Conservation (phyloP, 2,797 vertebrate genomes). For the Poeciliopsis presidionis region DNA sequence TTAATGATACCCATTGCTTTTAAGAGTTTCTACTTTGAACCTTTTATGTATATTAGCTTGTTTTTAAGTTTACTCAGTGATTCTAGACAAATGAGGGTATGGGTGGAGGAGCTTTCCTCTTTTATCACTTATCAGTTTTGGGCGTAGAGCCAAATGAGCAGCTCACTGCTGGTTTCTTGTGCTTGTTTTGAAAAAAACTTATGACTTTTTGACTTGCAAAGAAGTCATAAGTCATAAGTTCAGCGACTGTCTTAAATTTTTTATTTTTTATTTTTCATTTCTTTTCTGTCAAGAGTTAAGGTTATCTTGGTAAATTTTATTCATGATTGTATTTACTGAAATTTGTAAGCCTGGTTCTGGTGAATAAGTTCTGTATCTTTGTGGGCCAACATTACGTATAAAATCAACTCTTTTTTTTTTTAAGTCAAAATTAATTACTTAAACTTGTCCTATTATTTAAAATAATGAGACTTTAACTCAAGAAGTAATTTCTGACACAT, state of each 20-base stretch:
- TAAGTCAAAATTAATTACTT: neutral
- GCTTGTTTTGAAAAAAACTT: neutral
- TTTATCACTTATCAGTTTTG: slow-evolving; percentile 12
- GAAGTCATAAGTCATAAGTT: too few relatives aligned
- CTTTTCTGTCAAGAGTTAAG: neutral
- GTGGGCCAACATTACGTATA: neutral
- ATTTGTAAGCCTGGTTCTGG: neutral
- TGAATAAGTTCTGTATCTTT: neutral
- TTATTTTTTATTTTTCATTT: too few relatives aligned
- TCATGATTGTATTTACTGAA: neutral
- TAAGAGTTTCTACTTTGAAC: neutral
- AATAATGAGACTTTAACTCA: neutral
- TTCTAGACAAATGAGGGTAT: slow-evolving; percentile 1
- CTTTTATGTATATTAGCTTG: neutral
- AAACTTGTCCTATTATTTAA: neutral
- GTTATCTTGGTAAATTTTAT: neutral
- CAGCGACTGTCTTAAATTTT: too few relatives aligned
- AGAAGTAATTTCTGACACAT: neutral
- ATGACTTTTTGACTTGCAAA: neutral
- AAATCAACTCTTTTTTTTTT: neutral
- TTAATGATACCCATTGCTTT: neutral
- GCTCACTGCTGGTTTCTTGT: slow-evolving; percentile 6
- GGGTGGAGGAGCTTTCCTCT: neutral
- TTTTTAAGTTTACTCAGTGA: neutral
- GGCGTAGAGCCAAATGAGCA: slow-evolving; percentile 1